Evolutionary conservation across 1,140 invertebrate species (phyloP).

Genomic region (Scaptomyza hsui): DNA sequence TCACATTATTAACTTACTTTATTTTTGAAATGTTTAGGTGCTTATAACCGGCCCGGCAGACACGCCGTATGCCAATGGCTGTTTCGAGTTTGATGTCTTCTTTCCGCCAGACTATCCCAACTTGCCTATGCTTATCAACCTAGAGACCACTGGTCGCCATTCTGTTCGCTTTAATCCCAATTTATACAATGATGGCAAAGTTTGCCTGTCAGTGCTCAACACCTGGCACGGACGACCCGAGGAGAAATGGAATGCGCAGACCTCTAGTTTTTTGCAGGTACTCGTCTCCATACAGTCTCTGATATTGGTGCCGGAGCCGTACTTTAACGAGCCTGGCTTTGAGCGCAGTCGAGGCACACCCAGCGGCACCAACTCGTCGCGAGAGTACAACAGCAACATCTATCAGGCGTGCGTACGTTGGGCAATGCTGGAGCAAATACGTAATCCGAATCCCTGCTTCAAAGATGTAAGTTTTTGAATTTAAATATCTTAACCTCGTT

Average conservation of each 20-base stretch:
- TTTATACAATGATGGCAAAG: slow-evolving; percentile 98
- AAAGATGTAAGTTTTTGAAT: slow-evolving; percentile 88
- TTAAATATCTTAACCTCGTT: neutral
- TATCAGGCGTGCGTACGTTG: slow-evolving; percentile 97
- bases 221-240: slow-evolving; percentile 99
- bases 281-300: slow-evolving; percentile 98
- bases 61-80: slow-evolving; percentile 95
- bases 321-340: slow-evolving; percentile 99
- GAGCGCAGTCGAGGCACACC: slow-evolving; percentile 95
- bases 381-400: slow-evolving; percentile 98
- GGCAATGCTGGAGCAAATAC: slow-evolving; percentile 97
- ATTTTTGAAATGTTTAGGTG: slow-evolving; percentile 87
- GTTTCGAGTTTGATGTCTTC: slow-evolving; percentile 96
- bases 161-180: slow-evolving; percentile 98
- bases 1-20: slow-evolving; percentile 15
- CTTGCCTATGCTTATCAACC: slow-evolving; percentile 93
- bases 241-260: slow-evolving; percentile 99
- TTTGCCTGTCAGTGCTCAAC: slow-evolving; percentile 97
- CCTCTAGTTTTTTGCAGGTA: slow-evolving; percentile 97
- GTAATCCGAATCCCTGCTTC: slow-evolving; percentile 96
- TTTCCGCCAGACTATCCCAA: slow-evolving; percentile 95
- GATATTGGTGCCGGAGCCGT: slow-evolving; percentile 97
- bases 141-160: slow-evolving; percentile 97
- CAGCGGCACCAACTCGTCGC: slow-evolving; percentile 93
- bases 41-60: slow-evolving; percentile 96